Base-by-base conservation (phyloP, 2,113 vertebrate genomes). In the Eonycteris spelaea region DNA sequence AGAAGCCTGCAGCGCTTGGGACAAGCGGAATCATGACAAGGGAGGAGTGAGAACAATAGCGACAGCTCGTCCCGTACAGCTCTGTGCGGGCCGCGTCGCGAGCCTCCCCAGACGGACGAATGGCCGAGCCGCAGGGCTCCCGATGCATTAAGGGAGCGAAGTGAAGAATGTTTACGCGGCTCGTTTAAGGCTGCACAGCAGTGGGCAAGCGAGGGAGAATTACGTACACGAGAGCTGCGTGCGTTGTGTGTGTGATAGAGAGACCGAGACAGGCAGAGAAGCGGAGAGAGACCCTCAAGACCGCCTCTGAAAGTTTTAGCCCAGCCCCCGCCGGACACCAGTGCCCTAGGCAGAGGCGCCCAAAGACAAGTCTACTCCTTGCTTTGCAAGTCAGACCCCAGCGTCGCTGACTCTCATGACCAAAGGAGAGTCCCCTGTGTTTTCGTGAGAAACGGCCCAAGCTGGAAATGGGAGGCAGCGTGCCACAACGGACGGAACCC, bases 21-120 rank as follows among this genome's bases (percentile, higher is more conserved):
- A 30, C 28, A 71, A 87, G 21, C 48, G 30, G 67, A 22, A 45
- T 8, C 0, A 0, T 13, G 19, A 38, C 6, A 51, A 30, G 1
- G 3, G 61, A 16, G 57, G 28, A 19, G 57, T 0, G 6, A 45
- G 16, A 73, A 68, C 51, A 33, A n/a, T 3, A 6, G 24, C 18
- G 65, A 7, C 22, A 12, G 78, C 57, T 61, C 35, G 8, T 2
- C 0, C 22, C 5, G 28, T 1, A 28, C 11, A 30, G 12, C 68
- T 6, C 19, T 1, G 26, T 18, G 6, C 7, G 28, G 84, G 19
- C 53, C 19, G 24, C 38, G 10, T 79, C 18, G 22, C 38, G 1
- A 33, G 45, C 38, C 94, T 43, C 77, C 77, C 6, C 22, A n/a
- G 5, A 19, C 1, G 63, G 90, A 6, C 21, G 1, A 8, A 78